Conservation (phyloP, 2,797 vertebrate species). For the Cichlasoma orientale region DNA sequence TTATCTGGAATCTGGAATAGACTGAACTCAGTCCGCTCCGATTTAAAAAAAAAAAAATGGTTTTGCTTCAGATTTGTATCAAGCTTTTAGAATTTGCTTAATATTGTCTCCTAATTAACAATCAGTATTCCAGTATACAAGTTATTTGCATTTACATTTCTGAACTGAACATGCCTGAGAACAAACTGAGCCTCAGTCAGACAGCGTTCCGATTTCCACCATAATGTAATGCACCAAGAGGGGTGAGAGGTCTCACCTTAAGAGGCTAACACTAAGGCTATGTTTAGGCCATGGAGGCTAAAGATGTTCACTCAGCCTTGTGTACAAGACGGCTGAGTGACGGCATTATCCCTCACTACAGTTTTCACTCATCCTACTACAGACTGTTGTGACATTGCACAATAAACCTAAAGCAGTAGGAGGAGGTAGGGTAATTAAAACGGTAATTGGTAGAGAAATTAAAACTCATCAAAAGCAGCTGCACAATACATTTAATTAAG, state of each 20-base stretch:
- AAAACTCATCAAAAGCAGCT: not conserved
- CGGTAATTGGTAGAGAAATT: no score
- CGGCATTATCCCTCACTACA: conserved; percentile 1
- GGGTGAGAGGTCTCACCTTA: conserved; percentile 34
- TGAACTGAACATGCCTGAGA: not conserved
- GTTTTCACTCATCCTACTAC: not conserved
- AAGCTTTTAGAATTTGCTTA: no score
- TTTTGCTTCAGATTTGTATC: no score
- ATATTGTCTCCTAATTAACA: not conserved
- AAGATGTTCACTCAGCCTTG: conserved; percentile 9
- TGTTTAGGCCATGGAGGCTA: conserved; percentile 31
- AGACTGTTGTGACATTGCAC: not conserved
- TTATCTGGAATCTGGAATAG: no score
- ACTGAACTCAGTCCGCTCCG: no score
- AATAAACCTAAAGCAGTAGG: not conserved
- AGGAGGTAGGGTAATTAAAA: not conserved
- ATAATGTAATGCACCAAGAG: not conserved
- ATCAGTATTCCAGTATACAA: not conserved
- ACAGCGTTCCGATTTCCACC: not conserved
- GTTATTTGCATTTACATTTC: not conserved
- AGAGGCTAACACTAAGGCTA: conserved; percentile 43
- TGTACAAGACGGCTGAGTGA: conserved; percentile 18
- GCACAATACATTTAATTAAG: not conserved
- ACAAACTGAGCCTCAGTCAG: not conserved
- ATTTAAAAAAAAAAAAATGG: no score